Evolutionary conservation across 2,888 invertebrate species (phyloP).

Genomic region (Pharmacophagus antenor): DNA sequence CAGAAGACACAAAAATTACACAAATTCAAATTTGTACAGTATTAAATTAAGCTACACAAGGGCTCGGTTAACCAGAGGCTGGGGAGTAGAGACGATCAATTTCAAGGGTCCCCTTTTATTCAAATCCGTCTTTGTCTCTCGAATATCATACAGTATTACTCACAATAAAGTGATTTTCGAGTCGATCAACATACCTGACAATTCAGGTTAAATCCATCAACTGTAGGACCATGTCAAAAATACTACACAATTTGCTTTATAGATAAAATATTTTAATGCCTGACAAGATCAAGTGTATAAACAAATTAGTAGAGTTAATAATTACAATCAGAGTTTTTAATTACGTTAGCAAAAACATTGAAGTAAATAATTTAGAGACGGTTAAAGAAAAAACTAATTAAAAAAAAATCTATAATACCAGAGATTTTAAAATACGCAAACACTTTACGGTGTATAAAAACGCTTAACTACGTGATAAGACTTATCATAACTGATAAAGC

Average conservation of each 20-base stretch:
- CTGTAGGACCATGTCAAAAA: conserved; percentile 9
- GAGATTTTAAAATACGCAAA: conserved; percentile 41
- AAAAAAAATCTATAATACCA: conserved; percentile 19
- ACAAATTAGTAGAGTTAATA: not conserved
- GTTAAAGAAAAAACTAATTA: not conserved
- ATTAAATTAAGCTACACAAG: conserved; percentile 63
- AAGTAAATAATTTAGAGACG: not conserved
- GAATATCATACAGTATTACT: conserved; percentile 71
- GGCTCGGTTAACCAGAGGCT: conserved; percentile 72
- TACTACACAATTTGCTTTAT: conserved; percentile 16
- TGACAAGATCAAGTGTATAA: not conserved
- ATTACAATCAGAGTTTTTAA: not conserved
- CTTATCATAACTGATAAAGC: conserved; percentile 72
- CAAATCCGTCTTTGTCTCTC: conserved; percentile 78
- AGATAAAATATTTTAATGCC: not conserved
- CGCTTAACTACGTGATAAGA: conserved; percentile 56
- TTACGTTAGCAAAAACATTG: not conserved
- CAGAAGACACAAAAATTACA: conserved; percentile 39
- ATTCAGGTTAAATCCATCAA: conserved; percentile 23
- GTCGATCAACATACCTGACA: conserved; percentile 36
- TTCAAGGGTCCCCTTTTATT: conserved; percentile 75
- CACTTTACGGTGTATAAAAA: conserved; percentile 44
- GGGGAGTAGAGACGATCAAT: conserved; percentile 75
- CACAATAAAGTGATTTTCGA: conserved; percentile 52
- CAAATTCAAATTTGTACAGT: conserved; percentile 74